Base-by-base conservation (phyloP, 2,888 invertebrate species). In the Dynastes grantii region DNA sequence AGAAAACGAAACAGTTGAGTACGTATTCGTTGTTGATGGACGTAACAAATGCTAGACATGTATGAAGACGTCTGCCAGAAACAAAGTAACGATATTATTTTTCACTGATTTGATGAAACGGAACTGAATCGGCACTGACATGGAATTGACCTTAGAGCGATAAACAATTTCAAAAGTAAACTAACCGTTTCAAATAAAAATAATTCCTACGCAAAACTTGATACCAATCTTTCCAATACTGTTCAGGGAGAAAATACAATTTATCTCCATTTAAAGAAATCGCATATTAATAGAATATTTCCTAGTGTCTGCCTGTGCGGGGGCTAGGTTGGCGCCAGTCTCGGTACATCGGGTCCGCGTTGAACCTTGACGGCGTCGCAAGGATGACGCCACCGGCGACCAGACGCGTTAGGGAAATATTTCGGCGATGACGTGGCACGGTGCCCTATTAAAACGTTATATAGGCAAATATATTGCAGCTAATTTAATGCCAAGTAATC, bases 351-450 rank as follows among this genome's bases (percentile, higher is more conserved):
- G 58, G 58, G 73, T 22, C 73, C 40, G 55, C 73, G 58, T 73
- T 73, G 61, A 73, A 73, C 73, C 73, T 73, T 73, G 73, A 73
- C 73, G 73, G 73, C 73, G 73, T 58, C 73, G 73, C 73, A 58
- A 73, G 40, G 58, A 73, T 73, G 73, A 73, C 71, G 71, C 73
- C 73, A 73, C 40, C 40, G 73, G 58, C 73, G 73, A 58, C 58
- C 58, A 27, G 71, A 71, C 71, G 58, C 58, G 55, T 37, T 71
- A 16, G 9, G 58, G 11, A 40, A 37, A 58, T 73, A 40, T 73
- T 73, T 58, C 58, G 58, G 73, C 37, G 73, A 37, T 73, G 73
- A 73, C 73, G 73, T 73, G 73, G 40, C 71, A 55, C 49, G 49
- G 67, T 67, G 71, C 53, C 73, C 73, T 58, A 55, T 71, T 27